Evolutionary conservation across 1,140 invertebrate genomes (phyloP), one percentile per base, ranked within the genome.

Genomic region (Drosophila gunungcola): DNA sequence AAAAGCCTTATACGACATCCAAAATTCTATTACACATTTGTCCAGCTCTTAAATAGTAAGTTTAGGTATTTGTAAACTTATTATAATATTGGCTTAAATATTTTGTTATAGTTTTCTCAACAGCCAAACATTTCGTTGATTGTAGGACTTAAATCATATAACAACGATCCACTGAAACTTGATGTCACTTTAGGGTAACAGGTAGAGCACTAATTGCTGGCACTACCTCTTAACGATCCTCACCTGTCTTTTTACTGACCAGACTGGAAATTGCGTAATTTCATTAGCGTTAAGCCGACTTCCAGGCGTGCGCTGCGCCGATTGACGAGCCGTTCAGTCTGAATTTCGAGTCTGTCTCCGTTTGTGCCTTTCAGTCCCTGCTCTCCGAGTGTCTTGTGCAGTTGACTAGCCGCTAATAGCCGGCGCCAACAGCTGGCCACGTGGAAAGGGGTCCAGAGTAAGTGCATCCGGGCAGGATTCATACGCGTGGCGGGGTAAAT

Each of bases 261-360:
- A 4, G 39, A 52, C 67, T 77, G 79, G 75, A 83, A 83, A 62
- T 86, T 86, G 79, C 75, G 76, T 80, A 82, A 88, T 83, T 88
- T 62, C 62, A 58, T 76, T 79, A 68, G 75, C 70, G 39, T 52
- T 63, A 56, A 61, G 52, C 49, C 75, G 53, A 63, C 61, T 73
- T 68, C 73, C 58, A 56, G 54, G 51, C 29, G 56, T 36, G 51
- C 38, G 36, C 45, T 34, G 45, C 38, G 36, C 45, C 42, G 45
- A 13, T 16, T 76, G 16, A 11, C 32, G 11, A 54, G 21, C 32
- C 42, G 9, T 36, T 36, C 16, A 29, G 49, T 54, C 25, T 61
- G 34, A 13, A 25, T 21, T 27, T n/a, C 12, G 34, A 25, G 21
- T 12, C 48, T 34, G 49, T 41, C 29, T 38, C 41, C 29, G 4